These are phyloP conservation scores for Dinocampus coccinellae DNA, from an alignment of 2,888 invertebrate species.

Conservation along the genomic window DNA sequence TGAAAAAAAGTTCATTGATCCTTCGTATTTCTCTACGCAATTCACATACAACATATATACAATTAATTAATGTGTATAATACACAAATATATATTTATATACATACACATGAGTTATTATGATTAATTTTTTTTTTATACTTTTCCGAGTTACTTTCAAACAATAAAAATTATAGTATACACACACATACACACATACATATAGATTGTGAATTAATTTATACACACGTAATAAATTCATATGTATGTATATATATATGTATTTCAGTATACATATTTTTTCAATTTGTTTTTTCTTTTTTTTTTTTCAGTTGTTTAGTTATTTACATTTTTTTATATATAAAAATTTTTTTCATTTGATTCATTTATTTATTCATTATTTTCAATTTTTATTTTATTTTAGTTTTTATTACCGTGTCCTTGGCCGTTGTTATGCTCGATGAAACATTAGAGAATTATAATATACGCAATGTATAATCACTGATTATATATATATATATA, in stretches of 20 bases:
- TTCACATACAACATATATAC: background rate
- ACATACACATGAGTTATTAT: too few relatives aligned
- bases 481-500: too few relatives aligned
- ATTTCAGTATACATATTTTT: too few relatives aligned
- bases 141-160: background rate
- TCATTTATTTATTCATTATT: background rate
- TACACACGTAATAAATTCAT: background rate
- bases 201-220: background rate
- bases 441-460: background rate
- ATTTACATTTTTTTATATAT: too few relatives aligned
- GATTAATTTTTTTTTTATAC: background rate
- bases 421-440: background rate
- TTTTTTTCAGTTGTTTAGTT: too few relatives aligned
- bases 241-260: background rate
- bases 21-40: background rate
- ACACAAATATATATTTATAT: background rate
- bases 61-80: background rate
- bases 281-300: background rate
- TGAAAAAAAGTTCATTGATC: slow-evolving; percentile 26
- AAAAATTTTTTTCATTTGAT: background rate
- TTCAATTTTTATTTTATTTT: background rate
- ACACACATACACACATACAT: background rate
- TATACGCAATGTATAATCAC: slow-evolving; percentile 10
- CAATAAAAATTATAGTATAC: too few relatives aligned
- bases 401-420: background rate